phyloP scores from a whole-genome alignment of 2,797 vertebrate genomes.

The Schizopygopsis pylzovi region DNA sequence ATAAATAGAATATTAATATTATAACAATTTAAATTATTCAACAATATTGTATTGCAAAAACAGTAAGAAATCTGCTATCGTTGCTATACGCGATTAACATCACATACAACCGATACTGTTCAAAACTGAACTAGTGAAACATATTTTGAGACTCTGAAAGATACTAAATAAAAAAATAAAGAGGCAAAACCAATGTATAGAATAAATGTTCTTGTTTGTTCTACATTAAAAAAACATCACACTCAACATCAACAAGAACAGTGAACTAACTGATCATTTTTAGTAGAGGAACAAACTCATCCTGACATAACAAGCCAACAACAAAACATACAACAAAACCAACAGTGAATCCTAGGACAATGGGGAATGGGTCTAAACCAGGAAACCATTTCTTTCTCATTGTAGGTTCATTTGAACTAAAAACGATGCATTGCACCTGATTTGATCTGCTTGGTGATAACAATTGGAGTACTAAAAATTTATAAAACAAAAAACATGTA shows the following conservation, averaged over 20 bases:
- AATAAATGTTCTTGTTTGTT: background rate
- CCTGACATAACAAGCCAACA: background rate
- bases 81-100: background rate
- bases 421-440: background rate
- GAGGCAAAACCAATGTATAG: background rate
- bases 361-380: background rate
- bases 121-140: background rate
- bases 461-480: background rate
- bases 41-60: background rate
- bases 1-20: background rate
- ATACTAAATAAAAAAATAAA: background rate
- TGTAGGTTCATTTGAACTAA: background rate
- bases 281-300: background rate
- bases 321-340: background rate
- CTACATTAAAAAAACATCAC: background rate
- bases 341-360: background rate
- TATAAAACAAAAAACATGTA: too few species aligned
- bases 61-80: background rate
- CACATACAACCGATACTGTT: background rate
- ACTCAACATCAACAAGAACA: background rate
- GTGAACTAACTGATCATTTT: background rate
- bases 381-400: too few species aligned
- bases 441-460: background rate
- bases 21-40: background rate
- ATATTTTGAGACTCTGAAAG: background rate